Evolutionary conservation across 2,797 vertebrate genomes (phyloP), one percentile per base, ranked within the genome.

Genomic region (Adrianichthys oophorus): DNA sequence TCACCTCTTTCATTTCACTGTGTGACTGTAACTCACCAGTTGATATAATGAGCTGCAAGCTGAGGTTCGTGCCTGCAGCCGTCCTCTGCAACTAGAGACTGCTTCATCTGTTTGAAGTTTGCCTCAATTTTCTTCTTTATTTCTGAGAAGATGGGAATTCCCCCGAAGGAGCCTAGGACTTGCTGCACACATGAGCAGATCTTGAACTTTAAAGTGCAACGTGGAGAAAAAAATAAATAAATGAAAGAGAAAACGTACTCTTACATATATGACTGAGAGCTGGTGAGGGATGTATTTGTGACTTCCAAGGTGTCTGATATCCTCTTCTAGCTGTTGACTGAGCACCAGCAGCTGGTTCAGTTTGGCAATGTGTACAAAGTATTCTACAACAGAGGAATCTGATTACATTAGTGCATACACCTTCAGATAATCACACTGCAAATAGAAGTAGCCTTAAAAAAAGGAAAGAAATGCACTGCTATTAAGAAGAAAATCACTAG

Each of bases 231-330:
- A 7, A 29, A 15, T 8, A n/a, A 13, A 26, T 21, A 54, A 5
- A 16, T 14, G 7, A 40, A 45, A 18, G 15, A 43, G n/a, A 48
- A 3, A 15, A 4, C 12, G 5, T 14, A 51, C 48, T 43, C 91
- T 91, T 67, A 94, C 93, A 72, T 94, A 94, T 59, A 94, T 84
- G 32, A 93, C 93, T 1, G 93, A 93, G 45, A 94, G 87, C 86
- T 94, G 92, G 85, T 94, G 93, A 58, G 93, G 89, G 21, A 93
- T 89, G 78, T 94, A 94, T 79, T 93, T 94, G 74, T 94, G 93
- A 79, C 92, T 94, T 43, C 92, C 92, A 17, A 94, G 87, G 70
- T 94, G 92, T 50, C 85, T 82, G 71, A 93, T 86, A 37, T 94
- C 93, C 64, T 93, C 92, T 47, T 94, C 92, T 23, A 94, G 80